These are phyloP conservation scores for Elephas maximus DNA, from an alignment of 2,113 vertebrate species.

Conservation along the genomic window DNA sequence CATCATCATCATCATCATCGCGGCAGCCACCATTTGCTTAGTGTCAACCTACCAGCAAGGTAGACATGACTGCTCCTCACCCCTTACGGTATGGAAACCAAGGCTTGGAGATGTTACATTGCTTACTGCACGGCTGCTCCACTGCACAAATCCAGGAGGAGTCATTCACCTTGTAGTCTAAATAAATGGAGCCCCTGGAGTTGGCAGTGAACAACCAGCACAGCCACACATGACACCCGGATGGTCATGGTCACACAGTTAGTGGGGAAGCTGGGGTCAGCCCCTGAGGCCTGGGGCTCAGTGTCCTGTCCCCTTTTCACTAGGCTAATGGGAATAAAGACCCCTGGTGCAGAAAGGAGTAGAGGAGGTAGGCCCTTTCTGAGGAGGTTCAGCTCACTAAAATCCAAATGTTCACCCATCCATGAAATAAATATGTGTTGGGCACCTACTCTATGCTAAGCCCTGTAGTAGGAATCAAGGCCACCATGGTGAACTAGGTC, in stretches of 20 bases:
- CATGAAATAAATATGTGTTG: accelerated
- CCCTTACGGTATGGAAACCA: background rate
- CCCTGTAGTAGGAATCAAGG: background rate
- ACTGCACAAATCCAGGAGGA: background rate
- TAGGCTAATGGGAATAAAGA: background rate
- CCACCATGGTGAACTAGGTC: accelerated
- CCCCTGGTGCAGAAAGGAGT: background rate
- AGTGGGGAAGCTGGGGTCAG: background rate
- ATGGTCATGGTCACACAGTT: background rate
- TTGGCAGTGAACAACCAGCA: no score
- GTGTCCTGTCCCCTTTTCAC: background rate
- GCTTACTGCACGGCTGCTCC: background rate
- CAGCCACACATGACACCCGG: accelerated
- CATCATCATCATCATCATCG: background rate
- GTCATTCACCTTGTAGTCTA: background rate
- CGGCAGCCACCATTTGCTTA: background rate
- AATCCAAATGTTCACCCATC: background rate
- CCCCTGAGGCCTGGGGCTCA: background rate
- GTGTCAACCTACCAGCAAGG: background rate
- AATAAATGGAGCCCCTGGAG: background rate
- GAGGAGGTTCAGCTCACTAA: background rate
- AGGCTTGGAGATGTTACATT: background rate
- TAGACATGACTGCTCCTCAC: background rate
- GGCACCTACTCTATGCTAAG: background rate
- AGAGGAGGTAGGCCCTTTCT: background rate